Base-by-base conservation (phyloP, 2,888 invertebrate species). In the Drosophila antonietae region DNA sequence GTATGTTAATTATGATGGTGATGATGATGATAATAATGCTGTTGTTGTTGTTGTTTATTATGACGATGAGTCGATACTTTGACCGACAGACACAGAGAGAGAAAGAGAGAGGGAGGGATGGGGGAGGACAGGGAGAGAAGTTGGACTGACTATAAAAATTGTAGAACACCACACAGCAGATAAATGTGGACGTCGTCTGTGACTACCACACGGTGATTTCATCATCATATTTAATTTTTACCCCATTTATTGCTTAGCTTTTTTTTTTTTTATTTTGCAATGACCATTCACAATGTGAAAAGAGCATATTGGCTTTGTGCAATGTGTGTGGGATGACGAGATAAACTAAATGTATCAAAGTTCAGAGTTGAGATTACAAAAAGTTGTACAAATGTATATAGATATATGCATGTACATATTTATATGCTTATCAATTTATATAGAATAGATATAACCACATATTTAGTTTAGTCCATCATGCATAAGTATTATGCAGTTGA, bases 121-220 rank as follows among this genome's bases (percentile, higher is more conserved):
- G 20, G 20, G 20, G 20, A 20, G 20, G 0, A n/a, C n/a, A 41
- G n/a, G 1, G 9, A 41, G 62, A 15, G 33, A 47, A 9, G 60
- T 52, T 76, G 8, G 43, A 41, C 52, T 61, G 63, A 61, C 80
- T 67, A 78, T 71, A 73, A 78, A 78, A 72, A 68, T 68, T 71
- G 71, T 79, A 74, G 69, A 74, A 72, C 70, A 67, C 52, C 71
- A 62, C 20, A 68, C 63, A 52, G 20, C 62, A 72, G 57, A 75
- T 65, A 68, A 75, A 78, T 72, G 61, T 73, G 73, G 49, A 55
- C 59, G 69, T 63, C 66, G 57, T 59, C 73, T 67, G 52, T 74
- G 76, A 70, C 79, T 75, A 69, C 43, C 53, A 23, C 67, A 63
- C 73, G 63, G 63, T 86, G 86, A 82, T 82, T 85, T 85, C 83